Conservation (phyloP, 2,888 invertebrate genomes). For the Agriotes lineatus region DNA sequence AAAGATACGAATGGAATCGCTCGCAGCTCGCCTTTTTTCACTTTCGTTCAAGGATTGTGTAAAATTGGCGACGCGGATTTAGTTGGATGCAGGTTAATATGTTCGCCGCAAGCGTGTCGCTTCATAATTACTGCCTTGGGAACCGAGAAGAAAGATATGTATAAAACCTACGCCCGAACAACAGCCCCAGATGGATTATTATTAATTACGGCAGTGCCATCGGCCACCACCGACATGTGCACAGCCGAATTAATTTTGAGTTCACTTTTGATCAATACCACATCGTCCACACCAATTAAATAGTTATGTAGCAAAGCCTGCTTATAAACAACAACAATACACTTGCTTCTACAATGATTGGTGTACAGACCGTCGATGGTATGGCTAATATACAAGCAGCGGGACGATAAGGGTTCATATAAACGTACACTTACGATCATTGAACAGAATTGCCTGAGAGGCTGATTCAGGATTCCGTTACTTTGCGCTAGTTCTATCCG, state of each 20-base stretch:
- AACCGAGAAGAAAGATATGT: constrained; percentile 2
- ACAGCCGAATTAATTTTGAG: neutral
- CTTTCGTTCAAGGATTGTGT: constrained; percentile 6
- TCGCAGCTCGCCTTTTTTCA: constrained; percentile 24
- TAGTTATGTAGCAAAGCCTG: too few relatives aligned
- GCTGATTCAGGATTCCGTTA: too few relatives aligned
- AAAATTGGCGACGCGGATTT: neutral
- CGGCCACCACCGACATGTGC: neutral
- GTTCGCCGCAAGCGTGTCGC: neutral
- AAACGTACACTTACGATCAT: too few relatives aligned
- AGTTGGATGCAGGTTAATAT: constrained; percentile 8
- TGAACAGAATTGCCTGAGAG: too few relatives aligned
- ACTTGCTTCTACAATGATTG: too few relatives aligned
- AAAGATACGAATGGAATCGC: constrained; percentile 37
- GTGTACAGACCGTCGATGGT: too few relatives aligned
- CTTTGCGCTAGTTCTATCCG: too few relatives aligned
- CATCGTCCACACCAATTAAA: too few relatives aligned
- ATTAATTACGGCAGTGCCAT: constrained; percentile 1
- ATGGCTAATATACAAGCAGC: too few relatives aligned
- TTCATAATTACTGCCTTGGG: constrained; percentile 15
- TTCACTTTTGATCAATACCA: neutral
- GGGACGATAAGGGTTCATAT: too few relatives aligned
- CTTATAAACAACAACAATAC: too few relatives aligned
- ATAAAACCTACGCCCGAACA: constrained; percentile 12
- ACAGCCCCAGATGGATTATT: constrained; percentile 19